A percentile compares a stretch with the other conserved stretches of the same genome.
These are phyloP conservation scores for Drosophila nr. fundita DNA, from an alignment of 2,888 invertebrate species.

Conservation along the genomic window DNA sequence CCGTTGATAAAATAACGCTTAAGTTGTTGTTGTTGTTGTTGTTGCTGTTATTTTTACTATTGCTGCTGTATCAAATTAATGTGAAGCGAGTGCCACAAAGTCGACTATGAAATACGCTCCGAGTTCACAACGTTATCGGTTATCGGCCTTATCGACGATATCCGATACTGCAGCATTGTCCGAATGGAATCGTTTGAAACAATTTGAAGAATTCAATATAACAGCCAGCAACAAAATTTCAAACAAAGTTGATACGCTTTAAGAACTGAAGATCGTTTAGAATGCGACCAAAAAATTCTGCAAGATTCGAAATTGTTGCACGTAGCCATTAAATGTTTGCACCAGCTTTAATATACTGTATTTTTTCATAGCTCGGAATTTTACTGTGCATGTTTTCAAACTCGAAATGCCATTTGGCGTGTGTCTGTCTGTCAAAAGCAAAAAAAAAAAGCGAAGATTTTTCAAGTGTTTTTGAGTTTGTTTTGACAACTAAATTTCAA, in stretches of 20 bases:
- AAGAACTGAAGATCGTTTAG: background rate
- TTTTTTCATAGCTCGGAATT: constrained; percentile 4
- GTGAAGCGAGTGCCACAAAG: constrained; percentile 4
- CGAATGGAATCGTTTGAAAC: background rate
- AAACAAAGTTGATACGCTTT: background rate
- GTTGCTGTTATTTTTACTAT: constrained; percentile 8
- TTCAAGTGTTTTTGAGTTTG: constrained; percentile 45
- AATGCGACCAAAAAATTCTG: background rate
- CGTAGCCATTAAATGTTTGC: background rate
- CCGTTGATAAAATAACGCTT: constrained; percentile 42
- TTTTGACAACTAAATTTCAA: constrained; percentile 60
- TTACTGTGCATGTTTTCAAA: constrained; percentile 15
- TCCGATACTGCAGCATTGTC: background rate
- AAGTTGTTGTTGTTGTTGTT: constrained; percentile 15
- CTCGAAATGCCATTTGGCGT: constrained; percentile 40
- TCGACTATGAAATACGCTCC: constrained; percentile 39
- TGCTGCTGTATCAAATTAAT: constrained; percentile 10
- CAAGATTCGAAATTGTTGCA: background rate
- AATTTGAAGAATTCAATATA: background rate
- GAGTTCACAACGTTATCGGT: background rate
- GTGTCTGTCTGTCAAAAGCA: constrained; percentile 48
- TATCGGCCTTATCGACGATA: constrained; percentile 7
- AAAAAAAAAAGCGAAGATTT: constrained; percentile 23
- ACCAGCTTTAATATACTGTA: background rate
- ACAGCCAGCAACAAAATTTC: background rate